Conservation (phyloP, 1,140 invertebrate genomes). For the Oncopodura yosiiana region DNA sequence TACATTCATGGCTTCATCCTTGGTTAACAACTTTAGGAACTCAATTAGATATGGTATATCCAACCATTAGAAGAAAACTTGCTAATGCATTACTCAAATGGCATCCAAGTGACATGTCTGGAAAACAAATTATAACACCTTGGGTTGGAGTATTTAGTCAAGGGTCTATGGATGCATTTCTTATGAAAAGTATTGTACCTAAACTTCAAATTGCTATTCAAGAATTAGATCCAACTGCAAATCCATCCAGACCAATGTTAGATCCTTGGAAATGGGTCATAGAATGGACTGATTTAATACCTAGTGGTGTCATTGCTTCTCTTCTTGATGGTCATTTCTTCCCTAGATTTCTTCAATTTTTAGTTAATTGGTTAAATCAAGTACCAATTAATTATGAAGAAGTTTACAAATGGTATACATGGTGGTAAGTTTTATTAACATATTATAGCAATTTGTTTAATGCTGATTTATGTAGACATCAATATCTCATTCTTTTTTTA, state of each 20-base stretch:
- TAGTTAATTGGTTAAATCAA: conserved; percentile 71
- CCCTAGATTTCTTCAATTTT: conserved; percentile 64
- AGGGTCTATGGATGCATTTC: conserved; percentile 70
- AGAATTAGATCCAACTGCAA: conserved; percentile 44
- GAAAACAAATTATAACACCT: conserved; percentile 79
- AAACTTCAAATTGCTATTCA: conserved; percentile 67
- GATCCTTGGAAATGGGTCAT: conserved; percentile 74
- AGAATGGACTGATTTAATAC: conserved; percentile 71
- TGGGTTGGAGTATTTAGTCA: conserved; percentile 79
- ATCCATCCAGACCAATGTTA: conserved; percentile 10
- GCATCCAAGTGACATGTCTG: conserved; percentile 86
- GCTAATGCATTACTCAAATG: conserved; percentile 75
- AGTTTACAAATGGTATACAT: conserved; percentile 75
- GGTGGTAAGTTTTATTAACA: too few species aligned
- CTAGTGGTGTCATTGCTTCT: conserved; percentile 55
- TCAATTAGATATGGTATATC: conserved; percentile 73
- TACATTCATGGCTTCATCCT: conserved; percentile 93
- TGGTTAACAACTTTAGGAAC: conserved; percentile 71
- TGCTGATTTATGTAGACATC: neutral
- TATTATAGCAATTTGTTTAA: too few species aligned
- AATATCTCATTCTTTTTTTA: too few species aligned
- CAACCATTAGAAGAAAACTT: conserved; percentile 72
- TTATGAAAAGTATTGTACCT: conserved; percentile 82
- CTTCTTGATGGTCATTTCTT: conserved; percentile 77
- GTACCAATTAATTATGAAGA: conserved; percentile 72